Conservation (phyloP, 1,140 invertebrate species). For the Onthophagus taurus region DNA sequence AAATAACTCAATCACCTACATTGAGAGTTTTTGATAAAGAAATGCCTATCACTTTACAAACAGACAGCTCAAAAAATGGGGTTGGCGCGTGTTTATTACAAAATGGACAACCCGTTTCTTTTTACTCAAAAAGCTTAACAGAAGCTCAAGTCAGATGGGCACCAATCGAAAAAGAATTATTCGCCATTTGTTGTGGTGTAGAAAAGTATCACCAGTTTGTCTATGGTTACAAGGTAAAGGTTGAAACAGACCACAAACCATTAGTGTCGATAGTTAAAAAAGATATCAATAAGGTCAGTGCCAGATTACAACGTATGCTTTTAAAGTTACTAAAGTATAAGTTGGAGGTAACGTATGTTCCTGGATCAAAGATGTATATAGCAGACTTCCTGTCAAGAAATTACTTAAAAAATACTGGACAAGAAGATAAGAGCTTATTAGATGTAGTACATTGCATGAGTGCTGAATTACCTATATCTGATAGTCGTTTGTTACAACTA, state of each 20-base stretch:
- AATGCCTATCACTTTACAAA: no score
- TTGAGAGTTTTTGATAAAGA: not conserved
- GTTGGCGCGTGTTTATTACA: not conserved
- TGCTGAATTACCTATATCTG: not conserved
- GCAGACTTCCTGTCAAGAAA: constrained; percentile 32
- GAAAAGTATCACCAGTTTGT: constrained; percentile 4
- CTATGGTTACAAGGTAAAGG: not conserved
- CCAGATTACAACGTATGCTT: not conserved
- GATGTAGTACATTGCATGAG: not conserved
- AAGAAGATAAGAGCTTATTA: no score
- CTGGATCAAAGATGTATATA: constrained; percentile 17
- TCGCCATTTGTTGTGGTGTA: not conserved
- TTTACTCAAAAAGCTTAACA: not conserved
- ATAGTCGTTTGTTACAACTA: not conserved
- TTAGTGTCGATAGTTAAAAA: not conserved
- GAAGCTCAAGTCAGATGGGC: not conserved
- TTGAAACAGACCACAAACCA: not conserved
- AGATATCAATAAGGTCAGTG: not conserved
- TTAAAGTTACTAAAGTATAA: constrained; percentile 1
- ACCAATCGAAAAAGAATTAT: constrained; percentile 3
- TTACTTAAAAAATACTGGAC: constrained; percentile 15
- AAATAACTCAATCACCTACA: not conserved
- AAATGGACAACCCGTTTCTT: not conserved
- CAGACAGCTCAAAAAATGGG: not conserved
- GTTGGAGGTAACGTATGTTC: constrained; percentile 25